Evolutionary conservation across 2,888 invertebrate species (phyloP).

Genomic region (Diarsia dahlii): DNA sequence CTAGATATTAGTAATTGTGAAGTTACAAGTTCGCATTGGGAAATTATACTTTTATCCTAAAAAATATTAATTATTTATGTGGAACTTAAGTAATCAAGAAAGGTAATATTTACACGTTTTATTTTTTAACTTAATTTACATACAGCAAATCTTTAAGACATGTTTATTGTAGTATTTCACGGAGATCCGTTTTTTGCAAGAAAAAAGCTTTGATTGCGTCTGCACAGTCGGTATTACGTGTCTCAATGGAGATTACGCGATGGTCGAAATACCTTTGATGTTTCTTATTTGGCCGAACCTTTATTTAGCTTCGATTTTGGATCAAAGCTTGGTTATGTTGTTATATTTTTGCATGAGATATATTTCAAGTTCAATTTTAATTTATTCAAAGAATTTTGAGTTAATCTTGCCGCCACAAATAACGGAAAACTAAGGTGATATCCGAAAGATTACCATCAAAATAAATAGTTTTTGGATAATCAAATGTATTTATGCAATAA

Average conservation of each 20-base stretch:
- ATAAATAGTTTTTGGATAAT: constrained; percentile 10
- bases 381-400: constrained; percentile 6
- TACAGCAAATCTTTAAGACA: constrained; percentile 1
- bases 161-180: constrained; percentile 26
- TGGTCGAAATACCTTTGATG: constrained; percentile 6
- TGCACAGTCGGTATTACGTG: constrained; percentile 42
- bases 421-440: constrained; percentile 17
- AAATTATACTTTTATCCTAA: background rate
- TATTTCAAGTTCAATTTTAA: background rate
- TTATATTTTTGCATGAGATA: constrained; percentile 5
- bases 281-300: constrained; percentile 15
- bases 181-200: constrained; percentile 11
- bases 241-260: constrained; percentile 27
- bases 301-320: constrained; percentile 19
- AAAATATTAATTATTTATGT: background rate
- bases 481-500: constrained; percentile 24
- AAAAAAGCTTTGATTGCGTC: constrained; percentile 32
- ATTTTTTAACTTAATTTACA: constrained; percentile 14
- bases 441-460: constrained; percentile 37
- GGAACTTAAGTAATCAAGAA: background rate
- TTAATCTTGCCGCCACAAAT: constrained; percentile 9
- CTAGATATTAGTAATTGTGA: too few species aligned
- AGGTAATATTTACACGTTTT: background rate
- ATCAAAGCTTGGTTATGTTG: background rate
- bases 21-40: background rate